Percentiles rank a stretch among this genome's conserved stretches.
Evolutionary conservation across 2,113 vertebrate species (phyloP).

Genomic region (Andinoacara biseriatus): DNA sequence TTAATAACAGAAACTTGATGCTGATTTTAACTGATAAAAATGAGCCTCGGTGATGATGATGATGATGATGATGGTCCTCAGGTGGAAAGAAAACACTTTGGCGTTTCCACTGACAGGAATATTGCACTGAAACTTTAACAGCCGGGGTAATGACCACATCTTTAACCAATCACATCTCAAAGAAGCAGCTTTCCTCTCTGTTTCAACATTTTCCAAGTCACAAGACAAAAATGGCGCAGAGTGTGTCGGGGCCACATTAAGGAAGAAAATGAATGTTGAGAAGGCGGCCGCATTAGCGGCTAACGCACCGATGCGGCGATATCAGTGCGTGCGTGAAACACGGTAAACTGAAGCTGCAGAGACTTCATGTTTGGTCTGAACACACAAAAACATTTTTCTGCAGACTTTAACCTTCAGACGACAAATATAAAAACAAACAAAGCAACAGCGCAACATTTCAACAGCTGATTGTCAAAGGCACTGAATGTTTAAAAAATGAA

Average conservation of each 20-base stretch:
- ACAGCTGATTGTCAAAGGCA: slow-evolving; percentile 63
- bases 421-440: background rate
- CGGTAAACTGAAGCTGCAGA: too few species aligned
- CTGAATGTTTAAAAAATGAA: accelerated
- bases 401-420: background rate
- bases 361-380: background rate
- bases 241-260: background rate
- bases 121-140: slow-evolving; percentile 26
- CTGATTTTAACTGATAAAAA: background rate
- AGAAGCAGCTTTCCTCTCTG: background rate
- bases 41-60: background rate
- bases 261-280: background rate
- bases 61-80: background rate
- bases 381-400: background rate
- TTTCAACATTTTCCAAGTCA: background rate
- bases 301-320: background rate
- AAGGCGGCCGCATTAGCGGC: background rate
- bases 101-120: slow-evolving; percentile 15
- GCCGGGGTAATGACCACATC: background rate
- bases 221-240: background rate
- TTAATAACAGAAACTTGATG: background rate
- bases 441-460: background rate
- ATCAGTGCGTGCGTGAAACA: background rate
- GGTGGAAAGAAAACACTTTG: slow-evolving; percentile 21
- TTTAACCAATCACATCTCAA: background rate